Evolutionary conservation across 1,140 invertebrate species (phyloP), one percentile per base, ranked within the genome.

Genomic region (Acromyrmex heyeri): DNA sequence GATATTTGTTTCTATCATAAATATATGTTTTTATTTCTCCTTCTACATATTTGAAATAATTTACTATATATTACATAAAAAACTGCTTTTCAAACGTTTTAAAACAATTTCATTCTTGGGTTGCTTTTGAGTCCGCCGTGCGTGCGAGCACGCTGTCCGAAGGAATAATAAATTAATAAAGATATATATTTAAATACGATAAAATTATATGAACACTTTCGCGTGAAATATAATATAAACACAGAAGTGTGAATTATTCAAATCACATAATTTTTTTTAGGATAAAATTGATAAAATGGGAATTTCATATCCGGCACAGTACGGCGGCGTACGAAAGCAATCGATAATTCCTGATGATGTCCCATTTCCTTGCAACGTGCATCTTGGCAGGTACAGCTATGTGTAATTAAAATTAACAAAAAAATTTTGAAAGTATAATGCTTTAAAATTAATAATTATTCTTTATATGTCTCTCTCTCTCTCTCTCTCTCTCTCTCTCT

Each of bases 281-380:
- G 73, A 91, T 5, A 88, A 91, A 7, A 7, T 88, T 12, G 88
- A 93, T 21, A 65, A 85, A 12, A 86, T 77, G 77, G 93, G 91
- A 27, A 88, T 94, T 5, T 57, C 21, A 6, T 95, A 94, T 87
- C 93, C 93, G 34, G 73, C 53, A 55, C 62, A 92, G 8, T 70
- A 86, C 16, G 91, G 90, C 44, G 90, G 91, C 0, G 85, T 93
- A 21, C 88, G 95, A 81, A 93, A 91, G 67, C 95, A 96, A 77
- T 91, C 91, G 10, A 83, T 72, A 10, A 91, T 95, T 65, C 87
- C 94, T 0, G 64, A 86, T 4, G 34, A 83, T 4, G 69, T 94
- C 27, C 88, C 93, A 27, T 96, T 96, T 87, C 95, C 95, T 16
- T 96, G 95, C 67, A 89, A 94, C 61, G 90, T 91, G 38, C 87